phyloP scores from a whole-genome alignment of 2,797 vertebrate genomes.

The Mionectes olivaceus region DNA sequence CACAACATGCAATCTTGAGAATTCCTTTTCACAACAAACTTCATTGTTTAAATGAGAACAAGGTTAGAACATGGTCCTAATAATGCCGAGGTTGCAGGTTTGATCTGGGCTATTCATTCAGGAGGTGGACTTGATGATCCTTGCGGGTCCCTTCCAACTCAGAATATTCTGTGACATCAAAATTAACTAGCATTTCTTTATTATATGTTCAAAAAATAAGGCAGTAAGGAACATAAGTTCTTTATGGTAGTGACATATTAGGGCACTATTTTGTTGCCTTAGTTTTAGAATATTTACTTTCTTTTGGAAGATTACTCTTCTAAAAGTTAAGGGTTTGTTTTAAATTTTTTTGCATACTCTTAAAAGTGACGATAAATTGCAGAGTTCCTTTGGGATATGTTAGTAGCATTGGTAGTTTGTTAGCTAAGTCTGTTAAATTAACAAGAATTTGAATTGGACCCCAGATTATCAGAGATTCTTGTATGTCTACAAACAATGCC shows the following conservation, averaged over 20 bases:
- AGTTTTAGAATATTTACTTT: background rate
- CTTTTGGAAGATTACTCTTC: background rate
- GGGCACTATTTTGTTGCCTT: background rate
- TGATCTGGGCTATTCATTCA: background rate
- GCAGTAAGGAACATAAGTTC: background rate
- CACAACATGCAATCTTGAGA: background rate
- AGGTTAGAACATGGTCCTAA: background rate
- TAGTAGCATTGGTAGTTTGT: background rate
- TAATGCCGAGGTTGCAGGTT: background rate
- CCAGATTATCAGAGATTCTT: rapidly evolving
- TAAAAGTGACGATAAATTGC: background rate
- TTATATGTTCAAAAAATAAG: background rate
- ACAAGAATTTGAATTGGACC: background rate
- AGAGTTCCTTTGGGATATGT: background rate
- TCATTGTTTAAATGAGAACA: background rate
- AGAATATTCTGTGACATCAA: background rate
- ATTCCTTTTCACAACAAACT: background rate
- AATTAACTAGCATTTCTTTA: background rate
- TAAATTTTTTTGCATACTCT: background rate
- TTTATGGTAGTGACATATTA: background rate
- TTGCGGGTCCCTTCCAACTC: background rate
- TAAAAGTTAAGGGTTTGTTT: background rate
- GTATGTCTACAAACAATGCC: background rate
- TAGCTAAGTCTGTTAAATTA: background rate
- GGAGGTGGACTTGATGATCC: background rate